Conservation (phyloP, 2,113 vertebrate genomes). For the Cyphomyrus discorhynchus region DNA sequence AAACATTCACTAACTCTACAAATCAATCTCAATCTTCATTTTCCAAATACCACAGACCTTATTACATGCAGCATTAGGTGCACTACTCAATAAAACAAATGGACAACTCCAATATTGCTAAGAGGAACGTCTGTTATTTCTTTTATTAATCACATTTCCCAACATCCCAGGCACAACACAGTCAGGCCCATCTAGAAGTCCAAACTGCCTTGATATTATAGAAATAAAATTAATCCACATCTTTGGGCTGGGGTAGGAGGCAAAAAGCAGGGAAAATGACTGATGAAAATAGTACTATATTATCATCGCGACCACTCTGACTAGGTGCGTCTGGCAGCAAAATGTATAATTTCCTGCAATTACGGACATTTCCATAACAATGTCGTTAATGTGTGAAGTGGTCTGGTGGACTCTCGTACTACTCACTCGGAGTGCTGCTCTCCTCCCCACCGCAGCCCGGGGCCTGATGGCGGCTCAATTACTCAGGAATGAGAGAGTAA, state of each 20-base stretch:
- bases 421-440: background rate
- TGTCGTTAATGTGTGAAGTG: background rate
- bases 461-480: background rate
- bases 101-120: background rate
- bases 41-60: background rate
- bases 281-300: conserved; percentile 6
- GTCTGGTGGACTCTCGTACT: background rate
- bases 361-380: background rate
- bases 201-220: background rate
- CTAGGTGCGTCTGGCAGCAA: background rate
- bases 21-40: background rate
- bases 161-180: background rate
- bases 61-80: background rate
- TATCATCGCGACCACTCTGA: background rate
- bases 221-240: background rate
- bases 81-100: background rate
- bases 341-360: conserved; percentile 4
- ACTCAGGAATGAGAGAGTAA: background rate
- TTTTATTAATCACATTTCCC: background rate
- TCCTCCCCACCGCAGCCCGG: background rate
- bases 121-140: background rate
- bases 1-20: background rate
- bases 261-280: background rate
- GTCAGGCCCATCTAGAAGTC: background rate
- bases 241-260: background rate